Conservation (phyloP, 2,113 vertebrate genomes). For the Gymnogyps californianus region DNA sequence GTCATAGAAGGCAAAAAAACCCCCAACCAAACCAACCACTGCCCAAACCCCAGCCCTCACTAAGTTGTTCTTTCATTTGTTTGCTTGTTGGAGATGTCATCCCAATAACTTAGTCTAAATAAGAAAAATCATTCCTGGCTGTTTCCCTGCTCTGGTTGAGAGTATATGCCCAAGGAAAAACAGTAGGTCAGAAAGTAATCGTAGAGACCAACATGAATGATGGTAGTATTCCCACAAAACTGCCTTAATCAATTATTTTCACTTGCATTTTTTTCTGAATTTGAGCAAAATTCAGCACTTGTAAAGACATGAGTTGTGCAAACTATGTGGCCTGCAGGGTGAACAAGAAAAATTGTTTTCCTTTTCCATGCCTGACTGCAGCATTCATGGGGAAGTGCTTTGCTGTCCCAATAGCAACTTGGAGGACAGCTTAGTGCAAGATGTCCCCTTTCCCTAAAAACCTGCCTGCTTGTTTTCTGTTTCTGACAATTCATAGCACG, state of each 20-base stretch:
- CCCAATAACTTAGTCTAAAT: neutral
- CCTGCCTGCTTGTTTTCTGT: neutral
- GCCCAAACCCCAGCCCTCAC: neutral
- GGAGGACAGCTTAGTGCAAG: neutral
- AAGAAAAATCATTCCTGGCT: neutral
- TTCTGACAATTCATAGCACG: neutral
- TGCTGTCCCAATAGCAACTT: neutral
- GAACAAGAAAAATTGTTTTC: neutral
- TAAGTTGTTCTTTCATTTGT: neutral
- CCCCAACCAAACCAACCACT: neutral
- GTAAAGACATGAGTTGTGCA: neutral
- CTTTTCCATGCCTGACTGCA: neutral
- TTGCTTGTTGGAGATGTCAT: neutral
- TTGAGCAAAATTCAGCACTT: neutral
- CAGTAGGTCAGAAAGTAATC: neutral
- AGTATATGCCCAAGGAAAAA: neutral
- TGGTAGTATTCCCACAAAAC: neutral
- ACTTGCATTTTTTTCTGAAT: neutral
- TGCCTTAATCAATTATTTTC: neutral
- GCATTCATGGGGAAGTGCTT: neutral
- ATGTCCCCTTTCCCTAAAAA: neutral
- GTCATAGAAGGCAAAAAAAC: neutral
- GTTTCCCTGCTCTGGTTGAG: neutral
- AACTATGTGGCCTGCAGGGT: neutral
- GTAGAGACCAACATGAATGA: neutral